Percentiles rank a stretch among this genome's conserved stretches.
Evolutionary conservation across 2,113 vertebrate species (phyloP).

Genomic region (Perca fluviatilis): DNA sequence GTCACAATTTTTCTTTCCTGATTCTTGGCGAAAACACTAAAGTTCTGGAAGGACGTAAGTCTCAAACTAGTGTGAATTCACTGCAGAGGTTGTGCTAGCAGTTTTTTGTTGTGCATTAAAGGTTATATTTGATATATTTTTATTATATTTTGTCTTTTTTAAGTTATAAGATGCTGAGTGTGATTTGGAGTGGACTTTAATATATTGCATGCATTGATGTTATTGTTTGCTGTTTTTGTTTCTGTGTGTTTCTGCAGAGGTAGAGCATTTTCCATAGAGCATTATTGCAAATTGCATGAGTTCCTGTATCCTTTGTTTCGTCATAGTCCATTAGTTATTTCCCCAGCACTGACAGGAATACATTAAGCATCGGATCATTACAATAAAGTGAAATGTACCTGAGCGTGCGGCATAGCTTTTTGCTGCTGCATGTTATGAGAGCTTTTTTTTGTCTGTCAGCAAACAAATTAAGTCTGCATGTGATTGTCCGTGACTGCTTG

Average conservation of each 20-base stretch:
- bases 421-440: conserved; percentile 30
- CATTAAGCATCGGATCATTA: conserved; percentile 55
- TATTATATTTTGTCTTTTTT: conserved; percentile 38
- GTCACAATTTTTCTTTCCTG: conserved; percentile 85
- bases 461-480: conserved; percentile 54
- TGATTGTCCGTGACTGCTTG: conserved; percentile 39
- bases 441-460: conserved; percentile 56
- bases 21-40: conserved; percentile 92
- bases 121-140: conserved; percentile 21
- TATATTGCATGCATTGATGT: conserved; percentile 79
- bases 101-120: conserved; percentile 33
- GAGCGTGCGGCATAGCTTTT: conserved; percentile 62
- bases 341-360: conserved; percentile 54
- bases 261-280: conserved; percentile 33
- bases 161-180: conserved; percentile 46
- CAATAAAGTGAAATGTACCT: conserved; percentile 60
- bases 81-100: conserved; percentile 38
- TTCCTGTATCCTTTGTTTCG: conserved; percentile 54
- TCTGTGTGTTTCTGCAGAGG: conserved; percentile 49
- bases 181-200: conserved; percentile 74
- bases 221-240: conserved; percentile 46
- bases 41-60: conserved; percentile 99
- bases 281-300: conserved; percentile 60
- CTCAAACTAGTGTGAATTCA: conserved; percentile 56
- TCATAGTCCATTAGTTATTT: conserved; percentile 68